Conservation (phyloP, 1,140 invertebrate genomes). For the Physella acuta region DNA sequence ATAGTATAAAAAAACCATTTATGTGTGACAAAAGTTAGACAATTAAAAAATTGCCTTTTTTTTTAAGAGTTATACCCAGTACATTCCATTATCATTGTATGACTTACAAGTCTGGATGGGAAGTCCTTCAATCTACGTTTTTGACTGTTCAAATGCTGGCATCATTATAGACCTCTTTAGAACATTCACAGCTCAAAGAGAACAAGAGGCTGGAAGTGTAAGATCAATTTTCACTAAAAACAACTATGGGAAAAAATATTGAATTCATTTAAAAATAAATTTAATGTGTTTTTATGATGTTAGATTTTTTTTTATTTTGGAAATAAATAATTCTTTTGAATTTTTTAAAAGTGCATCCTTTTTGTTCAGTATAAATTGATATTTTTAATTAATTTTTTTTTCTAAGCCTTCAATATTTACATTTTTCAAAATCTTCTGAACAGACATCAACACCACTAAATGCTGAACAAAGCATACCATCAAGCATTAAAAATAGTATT, state of each 20-base stretch:
- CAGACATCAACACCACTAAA: slow-evolving; percentile 2
- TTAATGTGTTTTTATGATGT: too few relatives aligned
- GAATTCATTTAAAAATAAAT: too few relatives aligned
- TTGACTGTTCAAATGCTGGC: slow-evolving; percentile 98
- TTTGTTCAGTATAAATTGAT: too few relatives aligned
- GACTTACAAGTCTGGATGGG: slow-evolving; percentile 99
- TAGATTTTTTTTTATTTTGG: too few relatives aligned
- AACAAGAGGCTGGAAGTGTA: slow-evolving; percentile 70
- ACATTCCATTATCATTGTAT: slow-evolving; percentile 97
- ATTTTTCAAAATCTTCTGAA: neutral
- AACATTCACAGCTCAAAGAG: slow-evolving; percentile 87
- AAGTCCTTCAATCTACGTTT: slow-evolving; percentile 97
- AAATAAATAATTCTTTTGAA: neutral
- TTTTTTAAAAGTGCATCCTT: too few relatives aligned
- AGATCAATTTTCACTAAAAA: too few relatives aligned
- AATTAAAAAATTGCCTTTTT: slow-evolving; percentile 11
- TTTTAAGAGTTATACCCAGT: slow-evolving; percentile 89
- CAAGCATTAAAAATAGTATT: slow-evolving; percentile 72
- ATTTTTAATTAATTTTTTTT: too few relatives aligned
- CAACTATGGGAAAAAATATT: too few relatives aligned
- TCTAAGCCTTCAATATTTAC: neutral
- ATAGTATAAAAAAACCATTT: too few relatives aligned
- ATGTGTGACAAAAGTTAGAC: neutral
- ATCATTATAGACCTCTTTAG: slow-evolving; percentile 92
- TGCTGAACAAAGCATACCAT: slow-evolving; percentile 17